Evolutionary conservation across 2,797 vertebrate genomes (phyloP), one percentile per base, ranked within the genome.

Genomic region (Acipenser oxyrinchus): DNA sequence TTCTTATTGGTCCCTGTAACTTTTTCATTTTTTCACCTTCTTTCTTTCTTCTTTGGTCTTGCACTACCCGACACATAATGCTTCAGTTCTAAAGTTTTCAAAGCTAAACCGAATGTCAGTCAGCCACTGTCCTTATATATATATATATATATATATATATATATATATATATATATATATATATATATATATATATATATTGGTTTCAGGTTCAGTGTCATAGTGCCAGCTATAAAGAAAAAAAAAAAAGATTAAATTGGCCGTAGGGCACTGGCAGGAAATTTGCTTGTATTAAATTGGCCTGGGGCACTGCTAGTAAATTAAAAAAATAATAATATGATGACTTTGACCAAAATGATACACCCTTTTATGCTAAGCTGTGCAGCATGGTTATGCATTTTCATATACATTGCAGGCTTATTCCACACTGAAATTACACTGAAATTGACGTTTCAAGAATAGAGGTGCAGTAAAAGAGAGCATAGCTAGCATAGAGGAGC

Each of bases 71-170:
- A 60, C n/a, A 15, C 51, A 23, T 9, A 52, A 23, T 64, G 57
- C 49, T 15, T 64, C 62, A 48, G 13, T n/a, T 59, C 52, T 68
- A 68, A 49, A 6, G 53, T 68, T 68, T 64, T 49, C 52, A 64
- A 48, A 51, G 57, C 51, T n/a, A 62, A 68, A 49, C 51, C 66
- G 55, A 57, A 63, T 55, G 49, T n/a, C 52, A 58, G 53, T 37
- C 48, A 49, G 58, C 37, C 49, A 51, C 50, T 10, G 55, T 15
- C 51, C 37, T 13, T 68, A 23, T 37, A 37, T 37, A 37, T 37
- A 37, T 37, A 37, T 37, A 37, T 37, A 23, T 23, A 23, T 23
- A 23, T 23, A 23, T 23, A 23, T 23, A 23, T 23, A 23, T 23
- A 23, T 23, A 37, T 37, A 37, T 37, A 37, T 37, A 37, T 37